These are phyloP conservation scores for Silurus meridionalis DNA, from an alignment of 2,113 vertebrate genomes.

Conservation along the genomic window DNA sequence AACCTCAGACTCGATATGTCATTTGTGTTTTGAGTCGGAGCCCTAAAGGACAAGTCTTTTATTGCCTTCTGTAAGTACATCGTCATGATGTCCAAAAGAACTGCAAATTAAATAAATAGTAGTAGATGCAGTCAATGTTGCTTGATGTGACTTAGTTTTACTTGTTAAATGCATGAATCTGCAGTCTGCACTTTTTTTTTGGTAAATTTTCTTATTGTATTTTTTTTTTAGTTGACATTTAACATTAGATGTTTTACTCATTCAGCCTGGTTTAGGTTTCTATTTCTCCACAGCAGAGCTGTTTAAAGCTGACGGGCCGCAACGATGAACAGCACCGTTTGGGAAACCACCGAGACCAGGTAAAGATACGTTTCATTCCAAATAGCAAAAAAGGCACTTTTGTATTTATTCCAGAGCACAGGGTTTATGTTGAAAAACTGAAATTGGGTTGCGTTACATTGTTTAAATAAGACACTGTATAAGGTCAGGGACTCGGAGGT, in stretches of 20 bases:
- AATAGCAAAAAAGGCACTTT: neutral
- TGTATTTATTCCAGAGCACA: neutral
- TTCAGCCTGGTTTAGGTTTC: neutral
- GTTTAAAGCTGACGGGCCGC: neutral
- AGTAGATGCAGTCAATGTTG: neutral
- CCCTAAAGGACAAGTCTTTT: neutral
- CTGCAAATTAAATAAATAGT: neutral
- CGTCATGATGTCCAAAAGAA: neutral
- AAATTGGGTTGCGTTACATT: neutral
- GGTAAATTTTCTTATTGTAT: neutral
- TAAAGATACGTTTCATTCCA: neutral
- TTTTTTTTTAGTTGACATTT: neutral
- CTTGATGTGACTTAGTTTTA: neutral
- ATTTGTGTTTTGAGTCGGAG: neutral
- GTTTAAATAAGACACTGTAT: neutral
- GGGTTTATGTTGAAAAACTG: no score
- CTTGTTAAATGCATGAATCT: neutral
- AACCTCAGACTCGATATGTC: neutral
- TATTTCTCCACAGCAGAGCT: neutral
- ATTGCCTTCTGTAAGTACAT: neutral
- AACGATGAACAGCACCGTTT: neutral
- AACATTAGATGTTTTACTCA: neutral
- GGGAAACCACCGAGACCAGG: neutral
- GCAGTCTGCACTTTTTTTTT: neutral
- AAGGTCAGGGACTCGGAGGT: neutral